Evolutionary conservation across 2,888 invertebrate species (phyloP).

Genomic region (Auanema freiburgensis): DNA sequence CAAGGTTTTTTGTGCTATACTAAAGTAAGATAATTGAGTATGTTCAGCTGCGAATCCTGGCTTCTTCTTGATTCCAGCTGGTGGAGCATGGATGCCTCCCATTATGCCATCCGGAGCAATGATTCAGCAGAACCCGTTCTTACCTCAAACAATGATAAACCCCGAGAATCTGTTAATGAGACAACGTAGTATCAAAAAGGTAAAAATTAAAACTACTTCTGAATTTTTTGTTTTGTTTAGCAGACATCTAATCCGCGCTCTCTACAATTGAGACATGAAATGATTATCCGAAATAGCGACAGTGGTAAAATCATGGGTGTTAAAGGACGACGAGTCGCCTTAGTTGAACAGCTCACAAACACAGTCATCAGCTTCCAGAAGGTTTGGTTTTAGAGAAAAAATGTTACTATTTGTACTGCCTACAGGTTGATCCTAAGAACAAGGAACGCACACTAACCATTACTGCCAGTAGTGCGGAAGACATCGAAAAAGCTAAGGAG

Average conservation of each 20-base stretch:
- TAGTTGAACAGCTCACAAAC: slow-evolving; percentile 97
- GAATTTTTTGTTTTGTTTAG: background rate
- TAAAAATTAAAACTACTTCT: background rate
- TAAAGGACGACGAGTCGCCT: slow-evolving; percentile 88
- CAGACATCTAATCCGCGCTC: slow-evolving; percentile 22
- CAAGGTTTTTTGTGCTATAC: background rate
- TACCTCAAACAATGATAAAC: slow-evolving; percentile 34
- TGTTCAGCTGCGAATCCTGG: slow-evolving; percentile 19
- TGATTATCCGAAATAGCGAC: slow-evolving; percentile 89
- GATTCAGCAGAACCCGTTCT: slow-evolving; percentile 41
- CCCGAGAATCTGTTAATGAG: slow-evolving; percentile 37
- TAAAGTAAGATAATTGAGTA: background rate
- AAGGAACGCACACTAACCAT: slow-evolving; percentile 92
- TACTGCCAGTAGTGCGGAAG: slow-evolving; percentile 88
- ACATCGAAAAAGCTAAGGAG: slow-evolving; percentile 87
- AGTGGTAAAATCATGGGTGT: slow-evolving; percentile 83
- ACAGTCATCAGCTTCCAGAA: slow-evolving; percentile 98
- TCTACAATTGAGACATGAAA: slow-evolving; percentile 85
- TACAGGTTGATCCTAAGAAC: slow-evolving; percentile 82
- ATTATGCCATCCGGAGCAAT: slow-evolving; percentile 25
- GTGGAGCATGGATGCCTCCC: slow-evolving; percentile 40
- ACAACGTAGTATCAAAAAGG: slow-evolving; percentile 34
- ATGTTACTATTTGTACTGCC: background rate
- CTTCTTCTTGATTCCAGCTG: slow-evolving; percentile 53
- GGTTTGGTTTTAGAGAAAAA: slow-evolving; percentile 28